Evolutionary conservation across 2,113 vertebrate species (phyloP).

Genomic region (Oenanthe oenanthe): DNA sequence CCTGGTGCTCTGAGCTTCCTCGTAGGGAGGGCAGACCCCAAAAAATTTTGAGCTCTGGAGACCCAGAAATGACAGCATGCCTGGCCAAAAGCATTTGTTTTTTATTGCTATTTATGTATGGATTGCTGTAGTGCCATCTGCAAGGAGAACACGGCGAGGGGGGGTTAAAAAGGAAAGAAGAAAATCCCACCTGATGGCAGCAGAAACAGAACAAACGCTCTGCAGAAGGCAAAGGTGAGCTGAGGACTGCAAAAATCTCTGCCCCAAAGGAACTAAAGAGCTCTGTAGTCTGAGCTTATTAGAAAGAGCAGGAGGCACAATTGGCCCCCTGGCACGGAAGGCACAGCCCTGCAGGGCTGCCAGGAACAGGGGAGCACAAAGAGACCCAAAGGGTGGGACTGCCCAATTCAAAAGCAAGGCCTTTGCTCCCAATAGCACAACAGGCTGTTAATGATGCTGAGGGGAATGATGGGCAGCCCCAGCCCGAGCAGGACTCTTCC

Average conservation of each 20-base stretch:
- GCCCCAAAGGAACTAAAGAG: neutral
- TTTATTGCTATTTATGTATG: neutral
- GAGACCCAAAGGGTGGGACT: neutral
- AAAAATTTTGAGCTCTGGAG: neutral
- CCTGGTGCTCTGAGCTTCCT: neutral
- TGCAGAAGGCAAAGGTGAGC: neutral
- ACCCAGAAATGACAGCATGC: fast-evolving
- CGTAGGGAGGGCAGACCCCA: fast-evolving
- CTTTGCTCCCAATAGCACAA: neutral
- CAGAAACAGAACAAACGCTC: neutral
- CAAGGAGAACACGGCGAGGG: neutral
- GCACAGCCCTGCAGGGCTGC: neutral
- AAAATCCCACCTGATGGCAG: neutral
- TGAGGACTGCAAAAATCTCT: neutral
- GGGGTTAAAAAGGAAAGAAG: neutral
- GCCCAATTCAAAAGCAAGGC: neutral
- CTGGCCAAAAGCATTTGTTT: neutral
- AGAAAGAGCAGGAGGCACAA: neutral
- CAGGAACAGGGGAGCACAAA: fast-evolving
- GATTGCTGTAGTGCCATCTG: neutral
- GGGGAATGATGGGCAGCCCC: neutral
- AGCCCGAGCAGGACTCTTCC: fast-evolving
- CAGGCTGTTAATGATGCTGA: fast-evolving
- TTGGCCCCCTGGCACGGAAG: neutral
- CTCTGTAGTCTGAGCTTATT: neutral